Conservation (phyloP, 2,113 vertebrate genomes). For the Colossoma macropomum region DNA sequence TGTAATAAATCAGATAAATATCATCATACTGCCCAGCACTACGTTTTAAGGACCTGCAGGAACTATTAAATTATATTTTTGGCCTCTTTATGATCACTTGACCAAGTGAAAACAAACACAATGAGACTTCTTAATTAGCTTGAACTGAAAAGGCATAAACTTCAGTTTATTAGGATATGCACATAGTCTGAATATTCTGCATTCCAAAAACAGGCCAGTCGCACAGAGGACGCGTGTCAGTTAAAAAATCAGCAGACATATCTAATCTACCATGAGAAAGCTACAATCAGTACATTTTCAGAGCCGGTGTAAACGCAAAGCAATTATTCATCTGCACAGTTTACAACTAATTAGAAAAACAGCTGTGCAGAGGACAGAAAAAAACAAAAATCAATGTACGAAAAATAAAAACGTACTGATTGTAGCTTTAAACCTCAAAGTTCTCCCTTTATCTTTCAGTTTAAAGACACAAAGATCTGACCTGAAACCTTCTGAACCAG, state of each 20-base stretch:
- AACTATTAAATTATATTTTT: too few relatives aligned
- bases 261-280: not conserved
- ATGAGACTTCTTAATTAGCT: too few relatives aligned
- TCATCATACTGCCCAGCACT: too few relatives aligned
- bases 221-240: not conserved
- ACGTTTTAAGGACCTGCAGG: too few relatives aligned
- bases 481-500: not conserved
- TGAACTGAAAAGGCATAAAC: not conserved
- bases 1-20: too few relatives aligned
- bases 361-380: too few relatives aligned
- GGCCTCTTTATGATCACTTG: too few relatives aligned
- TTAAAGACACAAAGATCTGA: not conserved
- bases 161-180: conserved; percentile 27
- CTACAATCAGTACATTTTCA: not conserved
- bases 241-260: not conserved
- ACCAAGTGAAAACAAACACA: too few relatives aligned
- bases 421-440: not conserved
- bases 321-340: too few relatives aligned
- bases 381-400: too few relatives aligned
- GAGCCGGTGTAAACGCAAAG: not conserved
- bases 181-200: not conserved
- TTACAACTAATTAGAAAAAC: too few relatives aligned
- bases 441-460: not conserved
- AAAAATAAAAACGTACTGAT: not conserved
- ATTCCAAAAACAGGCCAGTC: not conserved